Percentiles rank a stretch among this genome's conserved stretches.
These are phyloP conservation scores for Esperia sulphurella DNA, from an alignment of 2,888 invertebrate species.

Conservation along the genomic window DNA sequence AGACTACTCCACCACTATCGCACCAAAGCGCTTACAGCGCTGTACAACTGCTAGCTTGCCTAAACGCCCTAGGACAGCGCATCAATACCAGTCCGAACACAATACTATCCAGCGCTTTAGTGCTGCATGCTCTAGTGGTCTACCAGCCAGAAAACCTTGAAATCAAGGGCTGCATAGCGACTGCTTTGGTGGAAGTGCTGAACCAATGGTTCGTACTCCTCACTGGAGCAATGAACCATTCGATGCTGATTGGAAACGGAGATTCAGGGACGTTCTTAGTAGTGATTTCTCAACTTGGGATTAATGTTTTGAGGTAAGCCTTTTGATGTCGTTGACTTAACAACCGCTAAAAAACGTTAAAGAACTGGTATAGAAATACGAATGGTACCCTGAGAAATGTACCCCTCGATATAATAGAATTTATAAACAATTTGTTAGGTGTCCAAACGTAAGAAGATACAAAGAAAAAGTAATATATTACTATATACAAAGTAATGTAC, in stretches of 20 bases:
- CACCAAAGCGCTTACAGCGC: constrained; percentile 67
- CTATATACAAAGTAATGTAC: too few species aligned
- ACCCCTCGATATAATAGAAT: too few species aligned
- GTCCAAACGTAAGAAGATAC: too few species aligned
- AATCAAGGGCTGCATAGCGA: constrained; percentile 39
- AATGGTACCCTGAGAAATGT: too few species aligned
- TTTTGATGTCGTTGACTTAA: too few species aligned
- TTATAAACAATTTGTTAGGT: too few species aligned
- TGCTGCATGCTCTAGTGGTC: constrained; percentile 53
- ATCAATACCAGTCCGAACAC: constrained; percentile 40
- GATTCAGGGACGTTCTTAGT: constrained; percentile 49
- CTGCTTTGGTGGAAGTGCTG: constrained; percentile 42
- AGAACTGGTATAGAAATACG: too few species aligned
- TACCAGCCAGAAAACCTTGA: constrained; percentile 53
- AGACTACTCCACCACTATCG: constrained; percentile 52
- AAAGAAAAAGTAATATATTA: too few species aligned
- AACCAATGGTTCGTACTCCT: constrained; percentile 54
- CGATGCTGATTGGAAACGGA: constrained; percentile 42
- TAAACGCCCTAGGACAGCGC: constrained; percentile 42
- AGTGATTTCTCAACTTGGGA: constrained; percentile 51
- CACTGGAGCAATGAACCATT: constrained; percentile 47
- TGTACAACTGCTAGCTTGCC: constrained; percentile 56
- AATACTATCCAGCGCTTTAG: constrained; percentile 55
- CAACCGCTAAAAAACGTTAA: too few species aligned
- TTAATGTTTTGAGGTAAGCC: constrained; percentile 52